phyloP scores from a whole-genome alignment of 1,140 invertebrate genomes.

The Nymphalis io region DNA sequence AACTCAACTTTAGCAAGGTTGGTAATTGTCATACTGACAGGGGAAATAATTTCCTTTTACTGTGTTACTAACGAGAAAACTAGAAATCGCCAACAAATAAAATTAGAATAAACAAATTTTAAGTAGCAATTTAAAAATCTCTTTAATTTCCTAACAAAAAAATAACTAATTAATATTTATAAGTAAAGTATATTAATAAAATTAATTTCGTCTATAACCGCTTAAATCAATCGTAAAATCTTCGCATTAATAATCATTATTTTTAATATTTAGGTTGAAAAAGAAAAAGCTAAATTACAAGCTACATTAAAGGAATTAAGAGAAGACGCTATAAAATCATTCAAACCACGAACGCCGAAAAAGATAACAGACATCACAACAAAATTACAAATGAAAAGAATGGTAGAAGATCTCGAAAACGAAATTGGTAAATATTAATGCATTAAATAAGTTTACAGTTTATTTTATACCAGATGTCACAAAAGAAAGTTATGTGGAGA shows the following conservation, averaged over 20 bases:
- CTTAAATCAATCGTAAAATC: too few relatives aligned
- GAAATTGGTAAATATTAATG: conserved; percentile 82
- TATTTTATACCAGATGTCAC: too few relatives aligned
- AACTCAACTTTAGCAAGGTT: conserved; percentile 74
- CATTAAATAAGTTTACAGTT: background rate
- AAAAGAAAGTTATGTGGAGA: too few relatives aligned
- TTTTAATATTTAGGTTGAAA: conserved; percentile 77
- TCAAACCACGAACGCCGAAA: conserved; percentile 84
- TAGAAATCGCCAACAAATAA: too few relatives aligned
- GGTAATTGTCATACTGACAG: conserved; percentile 7
- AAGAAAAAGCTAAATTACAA: conserved; percentile 82
- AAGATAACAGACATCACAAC: conserved; percentile 86
- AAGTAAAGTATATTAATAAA: too few relatives aligned
- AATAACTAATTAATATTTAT: too few relatives aligned
- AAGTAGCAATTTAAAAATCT: too few relatives aligned
- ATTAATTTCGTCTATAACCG: too few relatives aligned
- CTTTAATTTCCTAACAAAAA: too few relatives aligned
- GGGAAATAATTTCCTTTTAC: too few relatives aligned
- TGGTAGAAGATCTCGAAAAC: conserved; percentile 89
- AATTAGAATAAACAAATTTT: too few relatives aligned
- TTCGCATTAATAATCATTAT: background rate
- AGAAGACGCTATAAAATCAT: conserved; percentile 83
- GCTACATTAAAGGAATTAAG: conserved; percentile 83
- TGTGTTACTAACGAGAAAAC: too few relatives aligned
- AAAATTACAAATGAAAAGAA: conserved; percentile 87